These are phyloP conservation scores for Hemicentrotus pulcherrimus DNA, from an alignment of 35 echinoderm and acorn worm species.

Conservation along the genomic window DNA sequence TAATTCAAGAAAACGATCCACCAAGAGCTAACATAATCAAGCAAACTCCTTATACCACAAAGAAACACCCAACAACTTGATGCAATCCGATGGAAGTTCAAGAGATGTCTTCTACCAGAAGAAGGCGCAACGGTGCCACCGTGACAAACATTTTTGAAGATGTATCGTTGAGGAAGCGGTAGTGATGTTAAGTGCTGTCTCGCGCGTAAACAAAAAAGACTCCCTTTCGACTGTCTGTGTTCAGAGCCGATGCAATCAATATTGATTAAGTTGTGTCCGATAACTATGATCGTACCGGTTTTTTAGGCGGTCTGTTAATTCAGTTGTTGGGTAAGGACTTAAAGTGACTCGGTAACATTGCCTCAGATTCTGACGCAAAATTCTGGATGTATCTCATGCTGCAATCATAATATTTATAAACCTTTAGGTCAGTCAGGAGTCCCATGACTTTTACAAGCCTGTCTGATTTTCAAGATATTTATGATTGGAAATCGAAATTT, in stretches of 20 bases:
- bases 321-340: too few species aligned
- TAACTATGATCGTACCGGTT: neutral
- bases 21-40: neutral
- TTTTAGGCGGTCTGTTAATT: neutral
- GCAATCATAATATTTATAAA: too few species aligned
- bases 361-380: too few species aligned
- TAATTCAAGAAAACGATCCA: neutral
- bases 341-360: too few species aligned
- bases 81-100: neutral
- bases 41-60: neutral
- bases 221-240: neutral
- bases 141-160: neutral
- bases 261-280: neutral
- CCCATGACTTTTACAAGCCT: too few species aligned
- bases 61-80: neutral
- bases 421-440: too few species aligned
- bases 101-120: neutral
- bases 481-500: too few species aligned
- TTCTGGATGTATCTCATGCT: too few species aligned
- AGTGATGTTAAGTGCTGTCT: neutral
- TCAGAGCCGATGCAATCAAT: neutral
- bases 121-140: neutral
- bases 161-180: neutral
- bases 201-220: neutral
- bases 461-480: too few species aligned